phyloP scores from a whole-genome alignment of 92 coral and sea anemone species.

The Epizoanthus illoricatus region DNA sequence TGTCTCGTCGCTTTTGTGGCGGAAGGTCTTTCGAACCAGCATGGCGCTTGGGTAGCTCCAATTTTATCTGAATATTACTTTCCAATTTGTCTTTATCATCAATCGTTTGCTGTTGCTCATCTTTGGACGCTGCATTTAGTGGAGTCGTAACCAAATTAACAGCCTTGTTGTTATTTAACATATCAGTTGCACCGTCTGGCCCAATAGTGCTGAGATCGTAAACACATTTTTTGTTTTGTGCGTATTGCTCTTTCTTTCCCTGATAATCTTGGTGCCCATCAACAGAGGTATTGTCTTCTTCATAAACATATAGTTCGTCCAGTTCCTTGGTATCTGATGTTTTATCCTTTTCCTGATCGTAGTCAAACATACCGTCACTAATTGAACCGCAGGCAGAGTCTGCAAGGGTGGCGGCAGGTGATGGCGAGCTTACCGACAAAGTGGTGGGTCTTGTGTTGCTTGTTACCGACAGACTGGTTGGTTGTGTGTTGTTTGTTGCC shows the following conservation, averaged over 20 bases:
- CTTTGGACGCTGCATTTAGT: not conserved
- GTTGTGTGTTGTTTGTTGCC: not conserved
- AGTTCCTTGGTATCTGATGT: not conserved
- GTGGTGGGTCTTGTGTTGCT: not conserved
- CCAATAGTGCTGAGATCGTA: not conserved
- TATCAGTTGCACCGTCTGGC: not conserved
- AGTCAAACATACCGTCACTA: not conserved
- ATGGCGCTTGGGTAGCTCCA: not conserved
- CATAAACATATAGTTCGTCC: not conserved
- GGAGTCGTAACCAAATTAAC: not conserved
- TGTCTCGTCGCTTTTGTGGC: not conserved
- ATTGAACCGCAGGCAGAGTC: not conserved
- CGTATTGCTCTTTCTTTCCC: not conserved
- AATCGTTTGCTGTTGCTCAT: not conserved
- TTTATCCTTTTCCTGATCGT: not conserved
- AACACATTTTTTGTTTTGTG: not conserved
- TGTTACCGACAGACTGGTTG: not conserved
- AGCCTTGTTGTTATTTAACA: not conserved
- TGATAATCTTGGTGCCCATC: not conserved
- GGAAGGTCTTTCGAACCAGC: not conserved
- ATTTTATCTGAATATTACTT: not conserved
- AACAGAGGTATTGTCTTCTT: not conserved
- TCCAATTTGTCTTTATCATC: not conserved
- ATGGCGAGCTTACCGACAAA: not conserved
- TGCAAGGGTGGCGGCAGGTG: not conserved